Base-by-base conservation (phyloP, 1,140 invertebrate species). In the Hylaeus volcanicus region DNA sequence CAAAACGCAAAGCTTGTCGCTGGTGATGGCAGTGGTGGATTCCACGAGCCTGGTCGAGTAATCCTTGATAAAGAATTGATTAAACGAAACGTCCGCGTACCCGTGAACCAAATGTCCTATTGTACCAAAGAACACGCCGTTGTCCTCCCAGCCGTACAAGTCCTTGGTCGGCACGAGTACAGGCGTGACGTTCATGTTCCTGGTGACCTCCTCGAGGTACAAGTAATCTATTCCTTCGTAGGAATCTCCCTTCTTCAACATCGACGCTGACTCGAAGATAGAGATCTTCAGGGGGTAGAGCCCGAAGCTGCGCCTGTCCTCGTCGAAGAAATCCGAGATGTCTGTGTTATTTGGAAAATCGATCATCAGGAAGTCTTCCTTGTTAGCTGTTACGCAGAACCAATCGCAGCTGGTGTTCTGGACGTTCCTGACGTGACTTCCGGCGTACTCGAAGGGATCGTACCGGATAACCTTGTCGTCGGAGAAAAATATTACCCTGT, bases 11-110 rank as follows among this genome's bases (percentile, higher is more conserved):
- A 82, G 14, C 51, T 41, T 70, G 48, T 82, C 81, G 2, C 26
- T 63, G 9, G 55, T 69, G 0, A 79, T 48, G 2, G 43, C 12
- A 2, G 48, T 51, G 0, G 81, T 69, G 43, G 72, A 66, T 4
- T 82, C 48, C 1, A 79, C 5, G 2, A 64, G 61, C 14, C 56
- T 63, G 45, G 76, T 68, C 4, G 8, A 1, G 15, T 82, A 82
- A 15, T 79, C 60, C 41, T 82, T 82, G 0, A 82, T 11, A 39
- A 82, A 82, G 51, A 82, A 80, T 2, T 83, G 66, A 55, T 83
- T 83, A 41, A 83, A 83, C 0, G 64, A 58, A 0, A 39, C 56
- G 15, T 83, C 77, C 0, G 66, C 45, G 4, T 45, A 53, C 0
- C 3, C 15, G 15, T 75, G 45, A 1, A 74, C 66, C 37, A 83